A percentile compares a stretch with the other conserved stretches of the same genome.
phyloP scores from a whole-genome alignment of 2,113 vertebrate genomes.

The Bubalus kerabau region DNA sequence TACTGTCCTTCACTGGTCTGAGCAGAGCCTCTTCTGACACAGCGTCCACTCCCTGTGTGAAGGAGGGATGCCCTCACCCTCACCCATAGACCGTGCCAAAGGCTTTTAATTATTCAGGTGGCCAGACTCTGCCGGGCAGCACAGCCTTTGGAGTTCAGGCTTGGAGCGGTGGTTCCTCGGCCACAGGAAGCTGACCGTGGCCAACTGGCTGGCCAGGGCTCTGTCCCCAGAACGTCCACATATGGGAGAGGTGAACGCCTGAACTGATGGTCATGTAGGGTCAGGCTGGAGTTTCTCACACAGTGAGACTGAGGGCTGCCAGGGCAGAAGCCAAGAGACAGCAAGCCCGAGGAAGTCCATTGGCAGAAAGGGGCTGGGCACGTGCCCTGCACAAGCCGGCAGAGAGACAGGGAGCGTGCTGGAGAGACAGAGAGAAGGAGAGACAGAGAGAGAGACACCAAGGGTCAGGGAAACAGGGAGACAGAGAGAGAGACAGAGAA shows the following conservation, averaged over 20 bases:
- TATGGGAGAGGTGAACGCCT: fast-evolving
- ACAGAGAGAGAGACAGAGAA: background rate
- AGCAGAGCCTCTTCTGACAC: background rate
- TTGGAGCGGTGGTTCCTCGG: background rate
- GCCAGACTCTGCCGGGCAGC: background rate
- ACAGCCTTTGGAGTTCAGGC: background rate
- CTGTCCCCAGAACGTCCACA: fast-evolving
- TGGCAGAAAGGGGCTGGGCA: background rate
- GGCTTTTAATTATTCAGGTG: background rate
- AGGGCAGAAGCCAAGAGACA: background rate
- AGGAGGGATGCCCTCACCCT: background rate
- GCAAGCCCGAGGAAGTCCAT: background rate
- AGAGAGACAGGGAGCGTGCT: background rate
- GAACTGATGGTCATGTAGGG: background rate
- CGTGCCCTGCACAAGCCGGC: too few relatives aligned
- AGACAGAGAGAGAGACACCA: background rate
- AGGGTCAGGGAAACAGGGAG: background rate
- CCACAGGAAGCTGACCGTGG: background rate
- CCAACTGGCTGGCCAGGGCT: background rate
- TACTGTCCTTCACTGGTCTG: background rate
- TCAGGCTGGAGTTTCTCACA: background rate
- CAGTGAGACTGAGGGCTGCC: background rate
- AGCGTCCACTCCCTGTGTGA: too few relatives aligned
- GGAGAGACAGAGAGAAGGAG: background rate
- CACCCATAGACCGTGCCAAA: background rate